These are phyloP conservation scores for Epinotia ramella DNA, from an alignment of 2,888 invertebrate genomes.

Conservation along the genomic window DNA sequence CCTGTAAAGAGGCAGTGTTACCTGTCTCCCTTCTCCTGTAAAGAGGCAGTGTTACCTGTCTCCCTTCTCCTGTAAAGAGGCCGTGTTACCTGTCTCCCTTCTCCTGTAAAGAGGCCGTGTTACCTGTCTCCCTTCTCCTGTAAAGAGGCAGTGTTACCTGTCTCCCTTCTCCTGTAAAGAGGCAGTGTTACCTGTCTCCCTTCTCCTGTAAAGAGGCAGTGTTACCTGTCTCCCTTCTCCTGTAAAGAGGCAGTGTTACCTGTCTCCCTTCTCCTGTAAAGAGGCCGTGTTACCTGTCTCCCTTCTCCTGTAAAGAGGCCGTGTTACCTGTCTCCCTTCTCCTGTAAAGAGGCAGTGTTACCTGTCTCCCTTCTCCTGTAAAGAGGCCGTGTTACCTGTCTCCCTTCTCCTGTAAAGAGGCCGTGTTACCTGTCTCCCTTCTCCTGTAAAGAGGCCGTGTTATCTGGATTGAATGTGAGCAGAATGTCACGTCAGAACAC, in stretches of 20 bases:
- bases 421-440: background rate
- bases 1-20: background rate
- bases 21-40: no score
- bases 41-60: no score
- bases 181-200: background rate
- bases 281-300: no score
- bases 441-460: background rate
- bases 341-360: no score
- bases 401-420: background rate
- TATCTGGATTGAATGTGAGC: background rate
- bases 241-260: background rate
- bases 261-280: no score
- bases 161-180: background rate
- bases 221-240: background rate
- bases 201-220: no score
- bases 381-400: background rate
- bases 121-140: no score
- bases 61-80: background rate
- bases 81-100: background rate
- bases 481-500: background rate
- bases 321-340: background rate
- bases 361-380: background rate
- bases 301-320: background rate
- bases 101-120: background rate
- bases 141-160: no score